phyloP scores from a whole-genome alignment of 2,888 invertebrate genomes.

The Metacarcinus magister region DNA sequence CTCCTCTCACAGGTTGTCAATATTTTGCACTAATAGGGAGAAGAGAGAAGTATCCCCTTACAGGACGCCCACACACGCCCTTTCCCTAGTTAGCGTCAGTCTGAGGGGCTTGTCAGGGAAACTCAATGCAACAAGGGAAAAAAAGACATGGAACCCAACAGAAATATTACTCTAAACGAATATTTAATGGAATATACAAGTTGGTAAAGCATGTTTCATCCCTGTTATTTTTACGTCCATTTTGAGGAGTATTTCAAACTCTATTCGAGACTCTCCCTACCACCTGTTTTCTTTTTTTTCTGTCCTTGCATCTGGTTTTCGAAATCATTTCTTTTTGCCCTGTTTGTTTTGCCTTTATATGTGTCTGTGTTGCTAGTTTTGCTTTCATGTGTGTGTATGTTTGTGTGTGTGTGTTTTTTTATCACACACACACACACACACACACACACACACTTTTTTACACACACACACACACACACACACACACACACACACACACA shows the following conservation, averaged over 20 bases:
- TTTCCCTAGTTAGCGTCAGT: neutral
- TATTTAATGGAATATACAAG: neutral
- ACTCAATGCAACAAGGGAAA: neutral
- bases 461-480: no score
- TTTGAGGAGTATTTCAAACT: neutral
- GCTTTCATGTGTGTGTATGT: no score
- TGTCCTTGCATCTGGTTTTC: no score
- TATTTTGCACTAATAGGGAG: neutral
- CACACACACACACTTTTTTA: no score
- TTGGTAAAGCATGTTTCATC: neutral
- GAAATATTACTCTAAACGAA: neutral
- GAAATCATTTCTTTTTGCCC: no score
- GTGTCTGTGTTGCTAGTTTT: neutral
- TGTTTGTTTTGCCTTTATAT: neutral
- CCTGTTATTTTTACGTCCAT: neutral
- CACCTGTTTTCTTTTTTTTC: neutral
- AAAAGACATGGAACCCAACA: neutral
- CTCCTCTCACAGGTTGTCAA: neutral
- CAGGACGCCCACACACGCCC: neutral
- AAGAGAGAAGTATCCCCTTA: constrained; percentile 4
- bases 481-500: no score
- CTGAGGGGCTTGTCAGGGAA: neutral
- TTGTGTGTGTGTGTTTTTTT: neutral
- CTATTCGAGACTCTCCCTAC: neutral
- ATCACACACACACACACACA: neutral